These are phyloP conservation scores for Coleophora flavipennella DNA, from an alignment of 2,888 invertebrate species.

Conservation along the genomic window DNA sequence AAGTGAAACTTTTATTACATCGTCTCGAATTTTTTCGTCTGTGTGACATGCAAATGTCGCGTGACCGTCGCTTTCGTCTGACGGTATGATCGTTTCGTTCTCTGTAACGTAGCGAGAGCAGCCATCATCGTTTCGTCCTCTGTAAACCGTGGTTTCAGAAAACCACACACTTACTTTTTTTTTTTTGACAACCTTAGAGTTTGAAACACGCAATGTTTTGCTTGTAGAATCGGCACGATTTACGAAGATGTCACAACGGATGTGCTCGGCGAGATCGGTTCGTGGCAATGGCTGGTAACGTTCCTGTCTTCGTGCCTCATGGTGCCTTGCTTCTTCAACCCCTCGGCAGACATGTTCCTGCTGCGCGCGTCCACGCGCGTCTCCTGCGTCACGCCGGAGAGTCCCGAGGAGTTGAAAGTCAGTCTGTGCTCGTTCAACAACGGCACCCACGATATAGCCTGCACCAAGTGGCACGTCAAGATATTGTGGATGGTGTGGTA, in stretches of 20 bases:
- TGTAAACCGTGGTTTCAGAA: too few species aligned
- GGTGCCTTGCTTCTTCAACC: conserved; percentile 41
- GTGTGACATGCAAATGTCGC: too few species aligned
- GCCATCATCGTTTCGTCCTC: too few species aligned
- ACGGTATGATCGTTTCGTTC: too few species aligned
- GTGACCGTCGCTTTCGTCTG: too few species aligned
- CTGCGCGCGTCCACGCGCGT: conserved; percentile 31
- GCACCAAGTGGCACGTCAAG: conserved; percentile 44
- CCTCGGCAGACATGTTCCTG: conserved; percentile 49
- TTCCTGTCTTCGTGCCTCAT: conserved; percentile 36
- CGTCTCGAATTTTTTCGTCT: too few species aligned
- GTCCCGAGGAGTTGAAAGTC: conserved; percentile 28
- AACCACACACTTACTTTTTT: too few species aligned
- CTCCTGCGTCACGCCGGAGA: conserved; percentile 30
- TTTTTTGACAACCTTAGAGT: too few species aligned
- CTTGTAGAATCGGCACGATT: conserved; percentile 55
- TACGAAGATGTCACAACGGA: conserved; percentile 62
- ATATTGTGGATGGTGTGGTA: conserved; percentile 50
- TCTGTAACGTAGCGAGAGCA: too few species aligned
- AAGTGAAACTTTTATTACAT: too few species aligned
- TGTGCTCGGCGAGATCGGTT: conserved; percentile 49
- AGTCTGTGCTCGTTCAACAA: conserved; percentile 38
- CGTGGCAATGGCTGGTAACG: conserved; percentile 59
- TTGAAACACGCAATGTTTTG: background rate
- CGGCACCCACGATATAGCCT: conserved; percentile 28